Evolutionary conservation across 2,888 invertebrate species (phyloP).

Genomic region (Pollenia amentaria): DNA sequence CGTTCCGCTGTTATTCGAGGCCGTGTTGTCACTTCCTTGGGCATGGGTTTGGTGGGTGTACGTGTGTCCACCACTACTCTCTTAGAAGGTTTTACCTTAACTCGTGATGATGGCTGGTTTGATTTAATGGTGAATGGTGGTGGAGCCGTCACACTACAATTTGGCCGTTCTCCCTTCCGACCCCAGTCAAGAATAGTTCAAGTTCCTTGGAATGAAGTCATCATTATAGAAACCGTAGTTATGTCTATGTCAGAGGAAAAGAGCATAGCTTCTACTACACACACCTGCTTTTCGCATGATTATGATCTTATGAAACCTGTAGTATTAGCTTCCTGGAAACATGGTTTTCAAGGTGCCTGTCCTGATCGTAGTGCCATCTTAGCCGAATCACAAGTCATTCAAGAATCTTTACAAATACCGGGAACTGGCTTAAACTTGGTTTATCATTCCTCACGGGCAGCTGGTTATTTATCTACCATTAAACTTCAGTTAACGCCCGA

Average conservation of each 20-base stretch:
- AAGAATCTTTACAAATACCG: slow-evolving; percentile 97
- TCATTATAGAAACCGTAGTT: slow-evolving; percentile 94
- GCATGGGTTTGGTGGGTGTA: slow-evolving; percentile 97
- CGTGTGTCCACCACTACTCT: slow-evolving; percentile 97
- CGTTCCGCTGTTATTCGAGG: slow-evolving; percentile 99
- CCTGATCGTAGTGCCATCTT: slow-evolving; percentile 95
- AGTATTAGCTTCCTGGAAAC: slow-evolving; percentile 96
- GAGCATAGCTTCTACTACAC: slow-evolving; percentile 87
- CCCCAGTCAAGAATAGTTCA: slow-evolving; percentile 94
- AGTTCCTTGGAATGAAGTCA: slow-evolving; percentile 99
- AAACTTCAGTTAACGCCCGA: slow-evolving; percentile 96
- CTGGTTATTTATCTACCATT: slow-evolving; percentile 96
- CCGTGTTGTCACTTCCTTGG: slow-evolving; percentile 95
- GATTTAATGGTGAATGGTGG: slow-evolving; percentile 99
- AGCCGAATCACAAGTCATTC: slow-evolving; percentile 96
- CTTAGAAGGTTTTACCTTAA: slow-evolving; percentile 97
- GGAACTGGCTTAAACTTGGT: slow-evolving; percentile 98
- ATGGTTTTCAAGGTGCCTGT: slow-evolving; percentile 97
- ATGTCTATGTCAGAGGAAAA: slow-evolving; percentile 94
- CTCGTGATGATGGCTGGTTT: slow-evolving; percentile 97
- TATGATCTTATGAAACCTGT: slow-evolving; percentile 97
- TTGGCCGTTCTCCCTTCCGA: slow-evolving; percentile 95
- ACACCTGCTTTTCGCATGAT: slow-evolving; percentile 94
- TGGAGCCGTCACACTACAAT: slow-evolving; percentile 97
- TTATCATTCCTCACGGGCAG: slow-evolving; percentile 97